Conservation (phyloP, 2,113 vertebrate genomes). For the Ceratotherium simum region DNA sequence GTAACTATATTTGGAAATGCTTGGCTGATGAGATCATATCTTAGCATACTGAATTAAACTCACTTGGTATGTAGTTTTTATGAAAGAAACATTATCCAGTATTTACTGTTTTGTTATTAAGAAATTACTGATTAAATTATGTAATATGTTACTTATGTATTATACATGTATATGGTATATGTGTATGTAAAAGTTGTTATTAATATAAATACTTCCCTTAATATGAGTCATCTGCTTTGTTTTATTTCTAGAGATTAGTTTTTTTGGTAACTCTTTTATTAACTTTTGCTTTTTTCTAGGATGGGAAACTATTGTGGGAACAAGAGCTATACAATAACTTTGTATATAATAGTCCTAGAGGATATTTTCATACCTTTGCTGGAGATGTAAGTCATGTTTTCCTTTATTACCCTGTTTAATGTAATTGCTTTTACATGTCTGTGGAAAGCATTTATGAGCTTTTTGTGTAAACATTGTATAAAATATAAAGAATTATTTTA, state of each 20-base stretch:
- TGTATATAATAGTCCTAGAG: conserved; percentile 93
- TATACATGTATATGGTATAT: neutral
- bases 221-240: conserved; percentile 22
- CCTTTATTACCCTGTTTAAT: conserved; percentile 60
- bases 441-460: neutral
- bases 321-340: conserved; percentile 99
- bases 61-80: conserved; percentile 25
- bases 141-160: neutral
- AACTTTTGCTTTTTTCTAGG: conserved; percentile 87
- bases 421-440: neutral
- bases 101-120: conserved; percentile 30
- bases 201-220: conserved; percentile 13
- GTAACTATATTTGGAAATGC: conserved; percentile 27
- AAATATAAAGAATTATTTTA: conserved; percentile 56
- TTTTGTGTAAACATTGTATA: neutral
- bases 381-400: conserved; percentile 90
- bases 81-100: neutral
- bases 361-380: conserved; percentile 98
- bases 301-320: conserved; percentile 95
- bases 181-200: conserved; percentile 1
- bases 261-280: conserved; percentile 54
- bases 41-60: conserved; percentile 11
- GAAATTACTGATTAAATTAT: conserved; percentile 39
- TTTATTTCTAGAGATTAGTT: neutral
- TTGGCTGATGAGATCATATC: neutral